Base-by-base conservation (phyloP, 1,140 invertebrate genomes). In the Venturia canescens region DNA sequence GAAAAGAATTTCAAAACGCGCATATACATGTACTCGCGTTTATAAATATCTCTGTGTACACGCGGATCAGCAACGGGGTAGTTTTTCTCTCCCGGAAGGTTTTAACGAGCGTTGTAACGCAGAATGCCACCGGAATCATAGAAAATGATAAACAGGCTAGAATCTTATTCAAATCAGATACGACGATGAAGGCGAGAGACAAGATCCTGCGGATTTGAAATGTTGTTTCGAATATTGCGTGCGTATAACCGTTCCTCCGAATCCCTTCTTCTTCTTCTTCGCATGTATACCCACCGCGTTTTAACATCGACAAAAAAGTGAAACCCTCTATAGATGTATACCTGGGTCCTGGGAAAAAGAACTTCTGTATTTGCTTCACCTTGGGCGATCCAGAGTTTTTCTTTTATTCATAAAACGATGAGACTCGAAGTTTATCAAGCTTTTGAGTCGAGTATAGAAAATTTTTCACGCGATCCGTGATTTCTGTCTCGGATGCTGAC, bases 81-180 rank as follows among this genome's bases (percentile, higher is more conserved):
- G 48, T 78, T 80, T 83, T 85, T 79, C 18, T 79, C 53, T 57
- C 26, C 21, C 74, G 67, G 74, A 78, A 69, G 76, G 75, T 67
- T 78, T 27, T 75, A 78, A 70, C 26, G 44, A 53, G 48, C 38
- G 48, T n/a, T 21, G 31, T 81, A 79, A 77, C 34, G 38, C 77
- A 21, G 48, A 67, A 80, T 48, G 79, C 86, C 82, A 87, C 79
- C 80, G 82, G 88, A 91, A 87, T 90, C 74, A 84, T 88, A 88
- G 86, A 84, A 90, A 90, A 89, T 90, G 86, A 89, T 90, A 90
- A 91, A 91, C 89, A 87, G 88, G 85, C 86, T 89, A 89, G 53
- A 88, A 91, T 91, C 89, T 90, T 90, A 91, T 91, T 91, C 88
- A 91, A 91, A 90, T 90, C 88, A 84, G 7, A 67, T 60, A 82